Conservation (phyloP, 2,113 vertebrate genomes). For the Eira barbara region DNA sequence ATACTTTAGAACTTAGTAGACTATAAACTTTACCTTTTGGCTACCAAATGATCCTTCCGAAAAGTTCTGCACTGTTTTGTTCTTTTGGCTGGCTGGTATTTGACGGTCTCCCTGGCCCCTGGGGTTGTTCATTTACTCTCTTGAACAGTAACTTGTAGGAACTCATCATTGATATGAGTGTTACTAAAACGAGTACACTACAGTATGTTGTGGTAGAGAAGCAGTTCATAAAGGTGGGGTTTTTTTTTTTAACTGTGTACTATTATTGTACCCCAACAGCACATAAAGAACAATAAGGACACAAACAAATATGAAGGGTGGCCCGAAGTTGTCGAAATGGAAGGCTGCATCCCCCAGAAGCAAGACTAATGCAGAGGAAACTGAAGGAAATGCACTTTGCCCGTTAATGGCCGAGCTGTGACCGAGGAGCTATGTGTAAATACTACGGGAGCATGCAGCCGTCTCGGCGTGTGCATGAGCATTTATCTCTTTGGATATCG, state of each 20-base stretch:
- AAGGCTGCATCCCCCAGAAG: conserved; percentile 95
- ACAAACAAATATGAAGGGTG: conserved; percentile 99
- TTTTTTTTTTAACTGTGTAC: background rate
- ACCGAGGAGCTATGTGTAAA: conserved; percentile 75
- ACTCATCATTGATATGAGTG: background rate
- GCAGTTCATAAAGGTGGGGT: background rate
- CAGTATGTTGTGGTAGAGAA: background rate
- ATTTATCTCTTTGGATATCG: conserved; percentile 77
- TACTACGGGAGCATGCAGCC: conserved; percentile 81
- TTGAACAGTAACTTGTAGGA: background rate
- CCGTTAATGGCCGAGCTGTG: conserved; percentile 59
- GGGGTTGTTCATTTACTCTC: background rate
- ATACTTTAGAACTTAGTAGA: background rate
- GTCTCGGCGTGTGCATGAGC: conserved; percentile 83
- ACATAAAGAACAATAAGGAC: conserved; percentile 96
- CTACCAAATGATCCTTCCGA: background rate
- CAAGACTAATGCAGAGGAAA: conserved; percentile 76
- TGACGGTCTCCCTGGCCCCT: background rate
- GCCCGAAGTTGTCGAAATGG: conserved; percentile 99
- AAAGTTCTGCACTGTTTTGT: background rate
- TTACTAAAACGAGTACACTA: background rate
- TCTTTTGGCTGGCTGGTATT: background rate
- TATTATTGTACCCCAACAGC: conserved; percentile 81
- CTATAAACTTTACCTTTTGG: background rate
- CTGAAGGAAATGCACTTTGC: conserved; percentile 73